Conservation (phyloP, 2,113 vertebrate species). For the Elephas maximus region DNA sequence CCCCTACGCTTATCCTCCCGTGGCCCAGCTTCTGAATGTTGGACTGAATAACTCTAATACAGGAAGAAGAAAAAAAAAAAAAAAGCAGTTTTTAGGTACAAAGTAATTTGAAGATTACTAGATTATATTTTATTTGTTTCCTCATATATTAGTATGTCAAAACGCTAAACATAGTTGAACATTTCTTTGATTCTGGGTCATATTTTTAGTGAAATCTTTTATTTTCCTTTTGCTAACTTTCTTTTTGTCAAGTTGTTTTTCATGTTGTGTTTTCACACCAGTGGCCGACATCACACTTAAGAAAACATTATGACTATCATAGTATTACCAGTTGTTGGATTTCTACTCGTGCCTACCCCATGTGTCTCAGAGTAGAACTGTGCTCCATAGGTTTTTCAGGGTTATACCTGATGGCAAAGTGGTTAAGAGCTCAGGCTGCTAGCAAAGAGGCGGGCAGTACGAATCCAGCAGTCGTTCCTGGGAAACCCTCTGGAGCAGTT, state of each 20-base stretch:
- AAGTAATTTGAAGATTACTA: neutral
- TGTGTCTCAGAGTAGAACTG: no score
- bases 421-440: no score
- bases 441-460: no score
- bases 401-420: neutral
- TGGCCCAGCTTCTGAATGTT: neutral
- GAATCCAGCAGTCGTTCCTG: no score
- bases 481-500: no score
- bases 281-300: neutral
- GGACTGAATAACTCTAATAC: neutral
- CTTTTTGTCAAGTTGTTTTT: neutral
- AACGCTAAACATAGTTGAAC: neutral
- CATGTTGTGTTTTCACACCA: neutral
- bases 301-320: neutral
- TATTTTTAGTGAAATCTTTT: neutral
- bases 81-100: neutral
- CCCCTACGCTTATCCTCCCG: neutral
- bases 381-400: no score
- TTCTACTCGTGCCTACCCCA: no score
- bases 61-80: neutral
- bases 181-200: neutral
- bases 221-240: neutral
- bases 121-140: neutral
- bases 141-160: neutral
- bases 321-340: no score